Conservation (phyloP, 1,140 invertebrate species). For the Panagrolaimus sp. region DNA sequence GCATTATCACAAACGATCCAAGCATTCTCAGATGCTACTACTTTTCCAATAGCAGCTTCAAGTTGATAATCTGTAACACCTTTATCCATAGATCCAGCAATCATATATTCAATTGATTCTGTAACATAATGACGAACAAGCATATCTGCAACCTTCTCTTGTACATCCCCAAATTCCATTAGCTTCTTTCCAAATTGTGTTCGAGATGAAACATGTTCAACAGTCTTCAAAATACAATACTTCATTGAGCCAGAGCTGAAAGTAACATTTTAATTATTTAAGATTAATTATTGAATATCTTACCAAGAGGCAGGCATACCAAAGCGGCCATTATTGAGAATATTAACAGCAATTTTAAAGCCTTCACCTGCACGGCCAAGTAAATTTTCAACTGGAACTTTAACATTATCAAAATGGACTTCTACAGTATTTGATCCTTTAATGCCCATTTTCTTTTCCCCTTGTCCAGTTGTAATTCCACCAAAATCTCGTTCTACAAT, state of each 20-base stretch:
- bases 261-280: no score
- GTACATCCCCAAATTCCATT: slow-evolving; percentile 76
- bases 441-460: slow-evolving; percentile 99
- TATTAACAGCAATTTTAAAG: slow-evolving; percentile 99
- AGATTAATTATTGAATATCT: no score
- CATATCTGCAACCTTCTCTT: slow-evolving; percentile 62
- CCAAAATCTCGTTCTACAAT: slow-evolving; percentile 91
- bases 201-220: slow-evolving; percentile 53
- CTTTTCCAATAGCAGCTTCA: slow-evolving; percentile 95
- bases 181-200: slow-evolving; percentile 64
- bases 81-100: slow-evolving; percentile 83
- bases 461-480: slow-evolving; percentile 82
- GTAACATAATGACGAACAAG: slow-evolving; percentile 76
- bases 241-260: slow-evolving; percentile 87
- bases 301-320: slow-evolving; percentile 92
- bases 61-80: slow-evolving; percentile 67
- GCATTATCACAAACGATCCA: slow-evolving; percentile 88
- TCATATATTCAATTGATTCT: slow-evolving; percentile 81
- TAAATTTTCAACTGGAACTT: slow-evolving; percentile 87
- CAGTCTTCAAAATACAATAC: slow-evolving; percentile 76
- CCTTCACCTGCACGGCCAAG: slow-evolving; percentile 83
- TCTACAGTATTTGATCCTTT: slow-evolving; percentile 94
- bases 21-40: slow-evolving; percentile 62
- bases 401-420: slow-evolving; percentile 91
- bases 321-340: slow-evolving; percentile 96